Percentiles rank a stretch among this genome's conserved stretches.
phyloP scores from a whole-genome alignment of 2,888 invertebrate genomes.

The Mythimna vitellina region DNA sequence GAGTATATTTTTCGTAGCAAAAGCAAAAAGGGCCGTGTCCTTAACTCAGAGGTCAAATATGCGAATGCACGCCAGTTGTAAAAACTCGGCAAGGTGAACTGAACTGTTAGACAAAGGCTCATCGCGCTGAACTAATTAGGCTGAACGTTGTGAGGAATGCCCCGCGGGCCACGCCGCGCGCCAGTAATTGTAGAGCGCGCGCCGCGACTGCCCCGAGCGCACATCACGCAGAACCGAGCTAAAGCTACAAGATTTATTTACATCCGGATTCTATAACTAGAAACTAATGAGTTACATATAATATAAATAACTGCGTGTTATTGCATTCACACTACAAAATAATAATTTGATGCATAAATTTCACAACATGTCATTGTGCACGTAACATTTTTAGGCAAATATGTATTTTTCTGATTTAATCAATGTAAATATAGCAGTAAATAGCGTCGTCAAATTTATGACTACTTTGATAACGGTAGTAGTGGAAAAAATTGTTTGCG shows the following conservation, averaged over 20 bases:
- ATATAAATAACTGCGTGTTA: conserved; percentile 37
- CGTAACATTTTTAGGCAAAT: conserved; percentile 21
- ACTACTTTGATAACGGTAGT: conserved; percentile 71
- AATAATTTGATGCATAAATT: conserved; percentile 9
- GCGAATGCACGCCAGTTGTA: conserved; percentile 72
- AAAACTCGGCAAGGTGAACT: conserved; percentile 86
- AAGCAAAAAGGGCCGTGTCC: conserved; percentile 78
- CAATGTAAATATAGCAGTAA: conserved; percentile 72
- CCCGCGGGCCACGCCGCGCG: conserved; percentile 78
- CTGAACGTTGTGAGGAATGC: conserved; percentile 82
- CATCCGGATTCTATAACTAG: conserved; percentile 84
- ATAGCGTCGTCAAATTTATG: conserved; percentile 70
- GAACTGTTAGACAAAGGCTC: conserved; percentile 88
- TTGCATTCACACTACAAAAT: conserved; percentile 15
- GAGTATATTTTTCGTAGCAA: conserved; percentile 57
- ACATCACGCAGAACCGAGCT: conserved; percentile 75
- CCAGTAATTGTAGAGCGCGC: conserved; percentile 81
- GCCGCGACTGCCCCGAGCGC: conserved; percentile 67
- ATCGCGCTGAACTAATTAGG: conserved; percentile 86
- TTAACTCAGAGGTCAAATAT: conserved; percentile 78
- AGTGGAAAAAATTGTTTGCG: conserved; percentile 67
- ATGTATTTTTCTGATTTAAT: conserved; percentile 60
- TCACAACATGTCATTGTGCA: conserved; percentile 1
- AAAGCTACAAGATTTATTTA: conserved; percentile 83
- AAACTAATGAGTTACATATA: conserved; percentile 58